Percentiles rank a stretch among this genome's conserved stretches.
Evolutionary conservation across 2,797 vertebrate genomes (phyloP).

Genomic region (Tragopan temminckii): DNA sequence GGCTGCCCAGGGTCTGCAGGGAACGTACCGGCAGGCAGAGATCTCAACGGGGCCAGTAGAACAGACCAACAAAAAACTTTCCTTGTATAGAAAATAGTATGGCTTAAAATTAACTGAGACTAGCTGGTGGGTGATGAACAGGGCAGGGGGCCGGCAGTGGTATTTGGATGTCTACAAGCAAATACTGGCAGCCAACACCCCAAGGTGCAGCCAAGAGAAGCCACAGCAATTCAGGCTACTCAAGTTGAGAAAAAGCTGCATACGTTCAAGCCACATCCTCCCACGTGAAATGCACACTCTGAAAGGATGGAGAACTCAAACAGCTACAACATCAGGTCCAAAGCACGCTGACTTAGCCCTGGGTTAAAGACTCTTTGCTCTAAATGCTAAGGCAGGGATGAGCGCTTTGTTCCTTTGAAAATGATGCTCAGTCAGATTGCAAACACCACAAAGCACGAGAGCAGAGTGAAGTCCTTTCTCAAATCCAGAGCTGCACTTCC

Average conservation of each 20-base stretch:
- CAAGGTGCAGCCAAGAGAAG: background rate
- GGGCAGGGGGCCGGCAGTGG: background rate
- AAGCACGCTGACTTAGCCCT: background rate
- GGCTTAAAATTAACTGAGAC: slow-evolving; percentile 57
- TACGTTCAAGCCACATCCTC: background rate
- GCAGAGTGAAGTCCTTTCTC: background rate
- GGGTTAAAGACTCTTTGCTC: background rate
- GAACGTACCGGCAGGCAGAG: background rate
- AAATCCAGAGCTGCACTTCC: background rate
- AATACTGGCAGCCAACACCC: background rate
- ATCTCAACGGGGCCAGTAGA: background rate
- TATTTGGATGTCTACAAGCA: background rate
- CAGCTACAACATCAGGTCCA: background rate
- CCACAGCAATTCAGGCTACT: slow-evolving; percentile 10
- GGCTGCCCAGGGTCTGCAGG: background rate
- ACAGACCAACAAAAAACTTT: slow-evolving; percentile 10
- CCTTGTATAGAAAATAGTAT: slow-evolving; percentile 25
- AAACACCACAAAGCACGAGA: background rate
- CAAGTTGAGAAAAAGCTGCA: slow-evolving; percentile 7
- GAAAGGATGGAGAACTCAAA: background rate
- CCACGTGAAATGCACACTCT: background rate
- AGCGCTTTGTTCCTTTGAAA: background rate
- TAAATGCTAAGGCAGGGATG: background rate
- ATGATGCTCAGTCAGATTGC: accelerated
- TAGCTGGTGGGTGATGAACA: slow-evolving; percentile 24